Evolutionary conservation across 2,888 invertebrate genomes (phyloP).

Genomic region (Automeris io): DNA sequence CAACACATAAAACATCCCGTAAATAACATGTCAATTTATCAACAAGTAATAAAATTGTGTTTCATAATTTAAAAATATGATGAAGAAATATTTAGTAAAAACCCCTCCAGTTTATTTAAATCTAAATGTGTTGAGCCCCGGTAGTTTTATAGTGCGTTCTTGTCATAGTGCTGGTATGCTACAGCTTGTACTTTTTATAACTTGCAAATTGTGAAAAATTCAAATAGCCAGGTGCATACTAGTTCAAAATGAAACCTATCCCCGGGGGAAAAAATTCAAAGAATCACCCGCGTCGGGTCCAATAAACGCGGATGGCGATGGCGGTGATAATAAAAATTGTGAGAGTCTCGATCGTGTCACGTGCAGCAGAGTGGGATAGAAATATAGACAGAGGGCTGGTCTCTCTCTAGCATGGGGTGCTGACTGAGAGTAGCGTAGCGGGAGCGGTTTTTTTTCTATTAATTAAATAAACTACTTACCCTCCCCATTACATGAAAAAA

Average conservation of each 20-base stretch:
- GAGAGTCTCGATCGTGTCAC: constrained; percentile 28
- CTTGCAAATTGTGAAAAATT: constrained; percentile 11
- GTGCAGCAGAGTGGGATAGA: constrained; percentile 25
- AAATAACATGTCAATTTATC: no score
- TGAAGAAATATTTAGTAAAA: no score
- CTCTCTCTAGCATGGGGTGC: not conserved
- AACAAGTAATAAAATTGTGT: no score
- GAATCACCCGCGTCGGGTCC: constrained; percentile 17
- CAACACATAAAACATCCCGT: no score
- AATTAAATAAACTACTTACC: no score
- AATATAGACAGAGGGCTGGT: not conserved
- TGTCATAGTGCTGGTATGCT: not conserved
- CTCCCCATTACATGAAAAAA: no score
- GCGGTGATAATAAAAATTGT: constrained; percentile 25
- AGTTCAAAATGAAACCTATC: constrained; percentile 14
- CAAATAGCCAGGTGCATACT: constrained; percentile 6
- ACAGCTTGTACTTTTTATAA: constrained; percentile 8
- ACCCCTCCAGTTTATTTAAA: no score
- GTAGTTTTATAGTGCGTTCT: not conserved
- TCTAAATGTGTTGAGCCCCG: not conserved
- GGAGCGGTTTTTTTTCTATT: not conserved
- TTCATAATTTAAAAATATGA: no score
- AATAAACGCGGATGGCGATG: constrained; percentile 16
- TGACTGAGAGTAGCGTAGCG: constrained; percentile 2
- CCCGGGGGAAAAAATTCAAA: constrained; percentile 13